These are phyloP conservation scores for Hesperophylax magnus DNA, from an alignment of 1,140 invertebrate species.

Conservation along the genomic window DNA sequence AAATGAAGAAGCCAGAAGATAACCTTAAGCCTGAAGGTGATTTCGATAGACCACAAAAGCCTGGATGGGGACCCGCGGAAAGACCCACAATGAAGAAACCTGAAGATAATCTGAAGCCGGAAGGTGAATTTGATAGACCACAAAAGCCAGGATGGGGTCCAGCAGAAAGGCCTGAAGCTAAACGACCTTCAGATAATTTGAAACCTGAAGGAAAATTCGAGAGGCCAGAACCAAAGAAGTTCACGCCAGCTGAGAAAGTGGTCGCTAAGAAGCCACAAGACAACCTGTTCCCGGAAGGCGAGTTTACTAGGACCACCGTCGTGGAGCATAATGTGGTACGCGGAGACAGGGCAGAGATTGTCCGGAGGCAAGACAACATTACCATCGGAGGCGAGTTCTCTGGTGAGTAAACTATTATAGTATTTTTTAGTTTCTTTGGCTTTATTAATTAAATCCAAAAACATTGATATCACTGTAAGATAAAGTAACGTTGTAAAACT, in stretches of 20 bases:
- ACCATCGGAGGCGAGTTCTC: constrained; percentile 73
- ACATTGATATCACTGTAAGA: no score
- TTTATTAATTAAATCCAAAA: no score
- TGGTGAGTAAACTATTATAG: constrained; percentile 56
- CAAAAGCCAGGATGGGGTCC: constrained; percentile 66
- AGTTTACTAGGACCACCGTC: constrained; percentile 68
- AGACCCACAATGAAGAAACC: constrained; percentile 60
- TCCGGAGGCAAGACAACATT: constrained; percentile 75
- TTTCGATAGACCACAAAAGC: constrained; percentile 62
- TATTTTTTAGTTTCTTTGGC: no score
- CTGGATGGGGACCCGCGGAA: constrained; percentile 61
- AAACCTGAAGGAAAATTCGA: constrained; percentile 73
- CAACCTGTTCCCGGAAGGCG: constrained; percentile 75
- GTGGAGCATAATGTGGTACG: constrained; percentile 65
- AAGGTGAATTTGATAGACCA: constrained; percentile 72
- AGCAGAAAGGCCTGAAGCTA: constrained; percentile 66
- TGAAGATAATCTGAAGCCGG: constrained; percentile 70
- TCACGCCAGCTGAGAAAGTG: constrained; percentile 62
- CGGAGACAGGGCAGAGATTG: constrained; percentile 75
- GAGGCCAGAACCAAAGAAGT: constrained; percentile 65
- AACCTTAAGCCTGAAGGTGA: constrained; percentile 69
- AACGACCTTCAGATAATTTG: constrained; percentile 68
- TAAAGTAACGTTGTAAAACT: no score
- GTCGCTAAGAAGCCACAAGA: constrained; percentile 67
- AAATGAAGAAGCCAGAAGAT: constrained; percentile 63